Base-by-base conservation (phyloP, 2,888 invertebrate genomes). In the Campopleginae sp. region DNA sequence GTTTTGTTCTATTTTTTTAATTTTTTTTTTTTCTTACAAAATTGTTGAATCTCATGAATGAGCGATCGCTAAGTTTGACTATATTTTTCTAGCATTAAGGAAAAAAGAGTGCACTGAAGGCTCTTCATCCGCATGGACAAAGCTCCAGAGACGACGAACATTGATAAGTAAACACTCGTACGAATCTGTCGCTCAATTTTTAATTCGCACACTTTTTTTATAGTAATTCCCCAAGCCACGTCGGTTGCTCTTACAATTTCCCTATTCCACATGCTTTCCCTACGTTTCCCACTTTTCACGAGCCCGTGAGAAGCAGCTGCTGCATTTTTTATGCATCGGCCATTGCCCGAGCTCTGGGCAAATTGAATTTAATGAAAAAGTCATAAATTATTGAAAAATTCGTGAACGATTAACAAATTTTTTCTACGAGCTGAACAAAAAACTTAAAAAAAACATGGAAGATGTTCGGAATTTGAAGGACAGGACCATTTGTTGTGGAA, bases 61-160 rank as follows among this genome's bases (percentile, higher is more conserved):
- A 33, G 33, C 33, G 33, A 33, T 33, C 3, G 4, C 4, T 0
- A 33, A 2, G 33, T 33, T 33, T 33, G 2, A 33, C 2, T 6
- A 33, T 33, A 3, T 33, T 33, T 6, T 33, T 5, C 6, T 6
- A 4, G 5, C 5, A 33, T 33, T 33, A n/a, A n/a, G n/a, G n/a
- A n/a, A n/a, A n/a, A 27, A 68, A 42, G 42, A 17, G 42, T 33
- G 42, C 38, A 12, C 72, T 48, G 65, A 51, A 5, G 58, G 14
- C 77, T 77, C 72, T 81, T 84, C 77, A 68, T 63, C 38, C 61
- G 61, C 38, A 54, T 77, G 61, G 66, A 61, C 61, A 72, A 68
- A 68, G 31, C 61, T 42, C 7, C 17, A 42, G 46, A 14, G 68
- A 80, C 46, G 61, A 3, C 65, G n/a, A 46, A 54, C 65, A 84